phyloP scores from a whole-genome alignment of 2,113 vertebrate species.

The Oreotrochilus melanogaster region DNA sequence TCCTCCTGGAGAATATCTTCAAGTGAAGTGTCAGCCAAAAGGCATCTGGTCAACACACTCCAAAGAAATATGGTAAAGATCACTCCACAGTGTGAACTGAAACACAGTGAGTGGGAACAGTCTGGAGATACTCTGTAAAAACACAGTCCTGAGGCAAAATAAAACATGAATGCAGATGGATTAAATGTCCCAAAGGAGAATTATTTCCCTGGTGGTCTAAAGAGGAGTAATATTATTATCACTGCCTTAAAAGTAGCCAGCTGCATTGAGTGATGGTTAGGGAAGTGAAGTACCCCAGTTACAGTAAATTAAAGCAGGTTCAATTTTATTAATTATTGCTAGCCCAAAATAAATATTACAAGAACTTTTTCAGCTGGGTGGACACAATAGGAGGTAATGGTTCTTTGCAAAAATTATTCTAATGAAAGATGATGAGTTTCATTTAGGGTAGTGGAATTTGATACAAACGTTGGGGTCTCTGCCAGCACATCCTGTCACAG shows the following conservation, averaged over 20 bases:
- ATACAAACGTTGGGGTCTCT: background rate
- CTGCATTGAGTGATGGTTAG: background rate
- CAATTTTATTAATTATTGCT: conserved; percentile 10
- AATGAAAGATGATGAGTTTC: conserved; percentile 14
- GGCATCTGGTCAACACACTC: background rate
- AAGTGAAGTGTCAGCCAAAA: background rate
- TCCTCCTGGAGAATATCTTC: background rate
- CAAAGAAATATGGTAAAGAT: background rate
- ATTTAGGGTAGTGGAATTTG: conserved; percentile 4
- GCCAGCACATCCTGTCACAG: conserved; percentile 33
- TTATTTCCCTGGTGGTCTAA: background rate
- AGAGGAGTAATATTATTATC: background rate
- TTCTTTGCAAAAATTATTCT: background rate
- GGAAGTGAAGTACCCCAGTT: background rate
- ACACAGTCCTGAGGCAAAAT: background rate
- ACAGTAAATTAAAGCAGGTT: conserved; percentile 25
- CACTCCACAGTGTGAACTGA: background rate
- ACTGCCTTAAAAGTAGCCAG: background rate
- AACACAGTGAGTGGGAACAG: background rate
- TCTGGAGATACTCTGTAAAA: background rate
- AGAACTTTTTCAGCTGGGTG: background rate
- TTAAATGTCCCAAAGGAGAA: background rate
- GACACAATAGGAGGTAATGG: background rate
- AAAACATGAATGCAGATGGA: background rate
- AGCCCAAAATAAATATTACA: background rate